Base-by-base conservation (phyloP, 2,888 invertebrate species). In the Linnaemya vulpina region DNA sequence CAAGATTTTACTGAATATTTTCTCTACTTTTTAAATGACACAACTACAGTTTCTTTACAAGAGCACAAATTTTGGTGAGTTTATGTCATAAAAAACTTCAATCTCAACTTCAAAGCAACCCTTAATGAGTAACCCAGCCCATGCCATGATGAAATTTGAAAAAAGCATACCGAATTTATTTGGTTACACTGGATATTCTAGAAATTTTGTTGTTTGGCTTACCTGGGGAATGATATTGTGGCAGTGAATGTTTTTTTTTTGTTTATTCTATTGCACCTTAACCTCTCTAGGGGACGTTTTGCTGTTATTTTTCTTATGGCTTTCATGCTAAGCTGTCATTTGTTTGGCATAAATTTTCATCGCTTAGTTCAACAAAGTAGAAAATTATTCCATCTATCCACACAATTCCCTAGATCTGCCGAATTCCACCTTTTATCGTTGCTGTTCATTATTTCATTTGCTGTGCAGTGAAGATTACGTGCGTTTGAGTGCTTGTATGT, bases 321-420 rank as follows among this genome's bases (percentile, higher is more conserved):
- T 75, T 75, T 78, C 77, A 65, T 85, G 81, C 77, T 65, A 51
- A 71, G 63, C 81, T 81, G 74, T 75, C 81, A 74, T 81, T 81
- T 78, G 78, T 81, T 85, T 75, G 71, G 53, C 74, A 85, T 85
- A 77, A 84, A 84, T 63, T 81, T 73, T 68, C 75, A 80, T 77
- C 71, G 67, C 74, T 80, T 74, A 63, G 81, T 62, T 84, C 68
- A 77, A 84, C 84, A 81, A 78, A 65, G 74, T 78, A 75, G 81
- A 81, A 84, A 77, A 78, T 81, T 81, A 81, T 85, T 81, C 58
- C 63, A 74, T 65, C n/a, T 22, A 67, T 58, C 35, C 15, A 78
- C 63, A 78, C 77, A 81, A 81, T 71, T 65, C 46, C 5, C 55
- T 78, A 75, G 74, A 75, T 85, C 74, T 70, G 35, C 63, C 60